Evolutionary conservation across 1,140 invertebrate genomes (phyloP), one percentile per base, ranked within the genome.

Genomic region (Drosophila cardini): DNA sequence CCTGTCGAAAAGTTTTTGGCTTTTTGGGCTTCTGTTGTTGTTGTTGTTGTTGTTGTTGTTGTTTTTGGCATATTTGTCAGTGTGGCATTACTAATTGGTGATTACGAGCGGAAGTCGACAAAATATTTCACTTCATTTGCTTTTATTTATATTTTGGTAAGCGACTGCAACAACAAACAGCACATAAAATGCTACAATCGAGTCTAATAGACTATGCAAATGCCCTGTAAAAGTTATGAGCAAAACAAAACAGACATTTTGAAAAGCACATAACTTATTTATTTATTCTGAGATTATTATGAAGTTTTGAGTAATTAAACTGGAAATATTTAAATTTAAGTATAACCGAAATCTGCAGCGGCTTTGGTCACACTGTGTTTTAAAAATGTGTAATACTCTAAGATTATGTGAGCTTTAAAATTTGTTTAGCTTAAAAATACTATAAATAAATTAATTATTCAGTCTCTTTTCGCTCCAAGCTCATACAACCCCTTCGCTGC

Each of bases 1-100:
- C 10, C 46, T 50, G 8, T n/a, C 16, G 10, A 55, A 63, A 72
- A 74, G 43, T 57, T 70, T 69, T 58, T 60, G 43, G 57, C 15
- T 50, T 64, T 50, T 60, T 26, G 21, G n/a, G 56, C 68, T 76
- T 55, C 65, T 57, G 52, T 64, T 63, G 26, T 55, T 21, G 21
- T 21, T 21, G 21, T 69, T 57, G 52, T 64, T 63, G 26, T 55
- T 21, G 21, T 21, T 21, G 21, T 21, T 21, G 21, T 69, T 57
- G 52, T 64, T 63, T 71, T 82, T 79, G 77, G 86, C 78, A 78
- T 83, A 86, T 90, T 90, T 90, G 87, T 90, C 87, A 87, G 80
- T 90, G 78, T 90, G 85, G 85, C 85, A 90, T 86, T 85, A 90
- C 89, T 90, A 90, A 90, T 90, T 90, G 89, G 83, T 90, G 87